Conservation (phyloP, 2,797 vertebrate genomes). For the Gallinago solitaria region DNA sequence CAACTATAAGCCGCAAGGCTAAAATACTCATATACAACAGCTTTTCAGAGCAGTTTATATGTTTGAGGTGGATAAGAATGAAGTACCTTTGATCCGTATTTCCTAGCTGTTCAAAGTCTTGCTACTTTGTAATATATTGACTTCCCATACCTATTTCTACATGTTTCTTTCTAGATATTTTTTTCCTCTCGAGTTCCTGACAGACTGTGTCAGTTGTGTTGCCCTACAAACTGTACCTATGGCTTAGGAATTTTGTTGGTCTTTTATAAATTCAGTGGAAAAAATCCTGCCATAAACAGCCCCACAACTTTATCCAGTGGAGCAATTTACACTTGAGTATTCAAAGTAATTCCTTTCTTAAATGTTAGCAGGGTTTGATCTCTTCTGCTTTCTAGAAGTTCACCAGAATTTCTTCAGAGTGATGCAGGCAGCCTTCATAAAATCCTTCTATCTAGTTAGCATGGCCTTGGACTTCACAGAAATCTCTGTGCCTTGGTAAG, state of each 20-base stretch:
- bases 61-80: not conserved
- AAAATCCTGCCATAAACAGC: not conserved
- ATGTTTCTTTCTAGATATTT: not conserved
- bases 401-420: not conserved
- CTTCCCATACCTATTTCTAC: not conserved
- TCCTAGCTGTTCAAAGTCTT: not conserved
- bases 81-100: not conserved
- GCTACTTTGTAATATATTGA: not conserved
- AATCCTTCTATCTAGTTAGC: conserved; percentile 22
- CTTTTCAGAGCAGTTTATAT: not conserved
- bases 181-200: not conserved
- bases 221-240: not conserved
- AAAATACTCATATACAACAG: not conserved
- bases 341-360: not conserved
- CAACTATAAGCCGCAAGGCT: not conserved
- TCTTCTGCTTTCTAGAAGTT: conserved; percentile 7
- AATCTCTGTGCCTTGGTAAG: not conserved
- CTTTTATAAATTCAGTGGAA: not conserved
- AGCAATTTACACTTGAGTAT: not conserved
- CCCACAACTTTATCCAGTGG: not conserved
- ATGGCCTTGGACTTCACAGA: conserved; percentile 59
- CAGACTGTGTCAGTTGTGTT: not conserved
- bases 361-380: not conserved
- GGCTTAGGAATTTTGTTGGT: not conserved
- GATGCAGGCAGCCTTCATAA: conserved; percentile 31